Evolutionary conservation across 1,140 invertebrate species (phyloP).

Genomic region (Rhagoletis pomonella): DNA sequence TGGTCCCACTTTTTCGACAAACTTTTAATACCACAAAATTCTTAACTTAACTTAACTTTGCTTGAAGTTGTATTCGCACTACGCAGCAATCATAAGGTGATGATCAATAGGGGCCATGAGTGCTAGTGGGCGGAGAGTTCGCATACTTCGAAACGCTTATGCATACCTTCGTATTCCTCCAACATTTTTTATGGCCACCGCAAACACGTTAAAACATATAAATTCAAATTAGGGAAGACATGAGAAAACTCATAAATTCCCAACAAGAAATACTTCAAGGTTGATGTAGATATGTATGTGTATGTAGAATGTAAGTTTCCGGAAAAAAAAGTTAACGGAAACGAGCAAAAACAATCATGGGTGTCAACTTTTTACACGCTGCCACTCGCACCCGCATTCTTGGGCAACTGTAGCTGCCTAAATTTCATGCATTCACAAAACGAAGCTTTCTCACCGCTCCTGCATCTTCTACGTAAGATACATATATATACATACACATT

Average conservation of each 20-base stretch:
- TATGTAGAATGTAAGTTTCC: not conserved
- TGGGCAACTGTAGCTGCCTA: too few relatives aligned
- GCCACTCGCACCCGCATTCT: not conserved
- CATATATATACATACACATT: not conserved
- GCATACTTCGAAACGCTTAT: not conserved
- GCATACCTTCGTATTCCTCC: not conserved
- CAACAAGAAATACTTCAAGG: constrained; percentile 13
- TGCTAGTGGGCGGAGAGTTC: not conserved
- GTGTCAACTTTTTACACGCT: constrained; percentile 1
- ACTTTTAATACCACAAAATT: constrained; percentile 36
- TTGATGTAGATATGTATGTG: constrained; percentile 2
- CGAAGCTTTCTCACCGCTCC: not conserved
- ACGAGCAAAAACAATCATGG: constrained; percentile 2
- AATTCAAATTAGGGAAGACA: constrained; percentile 45
- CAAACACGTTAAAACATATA: constrained; percentile 46
- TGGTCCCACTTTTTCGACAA: not conserved
- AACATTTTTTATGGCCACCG: constrained; percentile 2
- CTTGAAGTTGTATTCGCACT: not conserved
- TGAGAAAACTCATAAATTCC: constrained; percentile 43
- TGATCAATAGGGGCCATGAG: too few relatives aligned
- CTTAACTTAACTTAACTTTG: constrained; percentile 21
- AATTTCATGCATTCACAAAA: not conserved
- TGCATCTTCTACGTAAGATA: not conserved
- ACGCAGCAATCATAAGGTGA: not conserved
- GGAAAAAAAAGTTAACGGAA: not conserved